phyloP scores from a whole-genome alignment of 2,113 vertebrate genomes.

The Salvator merianae region DNA sequence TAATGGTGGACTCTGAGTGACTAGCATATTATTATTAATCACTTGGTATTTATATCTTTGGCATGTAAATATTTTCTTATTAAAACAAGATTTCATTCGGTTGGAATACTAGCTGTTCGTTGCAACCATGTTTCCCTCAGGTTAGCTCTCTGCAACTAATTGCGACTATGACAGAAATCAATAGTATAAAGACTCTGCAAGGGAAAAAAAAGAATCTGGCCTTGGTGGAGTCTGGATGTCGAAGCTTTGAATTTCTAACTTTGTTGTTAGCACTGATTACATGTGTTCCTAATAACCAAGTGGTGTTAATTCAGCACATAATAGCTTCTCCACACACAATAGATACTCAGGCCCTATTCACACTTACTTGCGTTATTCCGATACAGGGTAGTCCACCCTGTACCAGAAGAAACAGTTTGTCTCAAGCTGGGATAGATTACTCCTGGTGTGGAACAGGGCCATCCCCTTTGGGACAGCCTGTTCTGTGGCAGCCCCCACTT shows the following conservation, averaged over 20 bases:
- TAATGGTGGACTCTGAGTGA: slow-evolving; percentile 34
- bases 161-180: slow-evolving; percentile 47
- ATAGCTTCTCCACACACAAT: slow-evolving; percentile 64
- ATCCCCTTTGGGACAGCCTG: no score
- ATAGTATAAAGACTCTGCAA: slow-evolving; percentile 28
- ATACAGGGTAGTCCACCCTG: no score
- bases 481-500: no score
- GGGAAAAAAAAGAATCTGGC: slow-evolving; percentile 51
- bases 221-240: slow-evolving; percentile 23
- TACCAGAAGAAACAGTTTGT: no score
- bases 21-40: slow-evolving; percentile 59
- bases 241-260: slow-evolving; percentile 60
- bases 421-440: no score
- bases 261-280: slow-evolving; percentile 65
- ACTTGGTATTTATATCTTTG: slow-evolving; percentile 52
- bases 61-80: slow-evolving; percentile 47
- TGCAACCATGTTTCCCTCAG: slow-evolving; percentile 56
- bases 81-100: slow-evolving; percentile 57
- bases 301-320: slow-evolving; percentile 70
- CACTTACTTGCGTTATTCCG: no score
- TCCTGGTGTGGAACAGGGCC: no score
- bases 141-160: slow-evolving; percentile 38
- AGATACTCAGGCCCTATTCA: slow-evolving; percentile 55
- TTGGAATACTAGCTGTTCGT: slow-evolving; percentile 59
- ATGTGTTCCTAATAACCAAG: slow-evolving; percentile 70